phyloP scores from a whole-genome alignment of 30 jellyfish, hydroid and myxozoan genomes.

The Pseudorhiza aurosa region DNA sequence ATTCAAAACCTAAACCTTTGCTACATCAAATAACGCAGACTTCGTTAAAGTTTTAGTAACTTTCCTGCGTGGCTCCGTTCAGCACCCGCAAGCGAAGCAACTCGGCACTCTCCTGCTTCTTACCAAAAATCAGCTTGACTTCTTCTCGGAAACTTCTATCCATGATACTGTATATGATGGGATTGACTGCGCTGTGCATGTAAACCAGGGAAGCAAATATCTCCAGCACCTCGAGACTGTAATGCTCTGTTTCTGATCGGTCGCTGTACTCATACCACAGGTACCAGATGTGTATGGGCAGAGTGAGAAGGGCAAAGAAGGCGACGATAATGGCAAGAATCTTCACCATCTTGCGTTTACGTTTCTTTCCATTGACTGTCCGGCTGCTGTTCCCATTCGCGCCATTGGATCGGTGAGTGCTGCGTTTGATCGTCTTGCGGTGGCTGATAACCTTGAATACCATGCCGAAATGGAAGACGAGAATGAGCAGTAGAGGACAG shows the following conservation, averaged over 20 bases:
- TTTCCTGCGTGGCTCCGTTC: constrained; percentile 51
- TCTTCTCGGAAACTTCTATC: constrained; percentile 70
- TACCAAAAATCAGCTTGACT: constrained; percentile 9
- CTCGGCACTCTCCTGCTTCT: constrained; percentile 2
- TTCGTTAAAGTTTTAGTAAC: too few species aligned
- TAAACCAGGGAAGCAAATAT: constrained; percentile 77
- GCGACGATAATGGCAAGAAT: constrained; percentile 62
- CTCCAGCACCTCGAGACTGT: constrained; percentile 45
- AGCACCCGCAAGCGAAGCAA: constrained; percentile 39
- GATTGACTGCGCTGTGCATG: constrained; percentile 75
- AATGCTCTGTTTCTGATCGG: constrained; percentile 15
- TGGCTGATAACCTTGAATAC: constrained; percentile 49
- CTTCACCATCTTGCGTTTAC: constrained; percentile 65
- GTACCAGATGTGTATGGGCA: constrained; percentile 78
- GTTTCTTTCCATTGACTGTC: background rate
- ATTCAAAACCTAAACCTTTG: too few species aligned
- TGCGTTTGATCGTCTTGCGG: constrained; percentile 48
- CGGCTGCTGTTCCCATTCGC: background rate
- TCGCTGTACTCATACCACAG: constrained; percentile 74
- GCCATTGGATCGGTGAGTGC: constrained; percentile 22
- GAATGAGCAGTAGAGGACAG: constrained; percentile 45
- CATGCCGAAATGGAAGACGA: constrained; percentile 55
- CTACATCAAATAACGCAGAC: too few species aligned
- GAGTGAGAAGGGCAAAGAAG: constrained; percentile 71
- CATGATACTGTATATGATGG: constrained; percentile 79